Percentiles rank a stretch among this genome's conserved stretches.
phyloP scores from a whole-genome alignment of 2,888 invertebrate genomes.

The Julus scandinavius region DNA sequence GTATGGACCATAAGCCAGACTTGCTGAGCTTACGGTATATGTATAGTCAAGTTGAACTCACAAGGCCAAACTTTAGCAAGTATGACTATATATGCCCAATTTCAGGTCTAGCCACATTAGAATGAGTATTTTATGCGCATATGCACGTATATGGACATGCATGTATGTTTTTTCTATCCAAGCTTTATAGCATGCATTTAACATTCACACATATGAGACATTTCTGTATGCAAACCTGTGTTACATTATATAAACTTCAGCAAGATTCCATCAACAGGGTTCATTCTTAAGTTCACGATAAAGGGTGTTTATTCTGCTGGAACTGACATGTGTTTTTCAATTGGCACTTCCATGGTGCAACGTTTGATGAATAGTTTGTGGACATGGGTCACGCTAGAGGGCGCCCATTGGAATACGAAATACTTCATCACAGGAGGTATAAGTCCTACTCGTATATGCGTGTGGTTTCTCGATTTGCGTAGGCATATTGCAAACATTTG shows the following conservation, averaged over 20 bases:
- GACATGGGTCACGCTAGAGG: slow-evolving; percentile 23
- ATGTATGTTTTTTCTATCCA: no score
- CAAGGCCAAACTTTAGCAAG: no score
- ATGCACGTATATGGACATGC: no score
- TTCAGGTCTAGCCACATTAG: no score
- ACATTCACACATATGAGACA: no score
- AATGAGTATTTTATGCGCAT: no score
- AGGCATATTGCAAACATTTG: not conserved
- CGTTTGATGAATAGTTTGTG: slow-evolving; percentile 26
- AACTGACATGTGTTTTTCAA: not conserved
- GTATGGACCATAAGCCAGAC: no score
- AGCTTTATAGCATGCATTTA: no score
- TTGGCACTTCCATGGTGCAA: not conserved
- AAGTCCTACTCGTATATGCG: not conserved
- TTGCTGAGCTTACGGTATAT: no score
- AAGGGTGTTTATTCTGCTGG: slow-evolving; percentile 1
- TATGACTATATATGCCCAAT: no score
- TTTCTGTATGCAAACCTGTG: no score
- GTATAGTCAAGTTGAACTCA: no score
- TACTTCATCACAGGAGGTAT: not conserved
- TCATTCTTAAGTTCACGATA: not conserved
- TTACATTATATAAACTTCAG: not conserved
- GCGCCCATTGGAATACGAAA: not conserved
- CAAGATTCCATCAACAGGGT: not conserved
- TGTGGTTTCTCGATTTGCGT: not conserved